Percentiles rank a stretch among this genome's conserved stretches.
Conservation (phyloP, 2,797 vertebrate genomes). For the Graptemys geographica region DNA sequence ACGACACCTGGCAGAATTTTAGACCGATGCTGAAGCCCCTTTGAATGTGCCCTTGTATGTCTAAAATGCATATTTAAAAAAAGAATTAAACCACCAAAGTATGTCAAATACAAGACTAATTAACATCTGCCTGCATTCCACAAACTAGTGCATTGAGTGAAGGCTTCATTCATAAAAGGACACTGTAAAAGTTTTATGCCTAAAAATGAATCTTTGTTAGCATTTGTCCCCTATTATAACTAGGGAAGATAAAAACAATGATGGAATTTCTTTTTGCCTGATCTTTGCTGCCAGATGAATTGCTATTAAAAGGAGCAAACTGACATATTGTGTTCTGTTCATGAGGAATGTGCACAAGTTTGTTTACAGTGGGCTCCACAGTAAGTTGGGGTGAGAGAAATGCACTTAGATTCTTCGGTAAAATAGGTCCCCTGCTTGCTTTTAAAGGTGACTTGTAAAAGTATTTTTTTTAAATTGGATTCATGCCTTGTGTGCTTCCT, state of each 20-base stretch:
- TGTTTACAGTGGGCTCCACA: background rate
- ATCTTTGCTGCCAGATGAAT: background rate
- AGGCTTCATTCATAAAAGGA: background rate
- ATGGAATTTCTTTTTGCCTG: background rate
- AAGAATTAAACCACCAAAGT: background rate
- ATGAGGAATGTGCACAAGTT: background rate
- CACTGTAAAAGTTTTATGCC: background rate
- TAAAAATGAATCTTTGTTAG: background rate
- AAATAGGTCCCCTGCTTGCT: background rate
- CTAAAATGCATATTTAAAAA: background rate
- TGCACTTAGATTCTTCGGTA: background rate
- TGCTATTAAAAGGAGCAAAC: background rate
- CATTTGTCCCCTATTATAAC: background rate
- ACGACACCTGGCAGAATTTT: background rate
- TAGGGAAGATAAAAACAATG: too few species aligned
- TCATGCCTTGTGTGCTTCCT: background rate
- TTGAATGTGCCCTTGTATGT: background rate
- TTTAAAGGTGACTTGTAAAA: background rate
- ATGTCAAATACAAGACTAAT: background rate
- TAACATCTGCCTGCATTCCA: background rate
- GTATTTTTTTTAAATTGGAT: background rate
- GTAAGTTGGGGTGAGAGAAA: background rate
- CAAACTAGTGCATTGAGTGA: background rate
- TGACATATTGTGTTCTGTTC: background rate
- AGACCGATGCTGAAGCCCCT: background rate